Base-by-base conservation (phyloP, 2,888 invertebrate species). In the Drosophila putrida region DNA sequence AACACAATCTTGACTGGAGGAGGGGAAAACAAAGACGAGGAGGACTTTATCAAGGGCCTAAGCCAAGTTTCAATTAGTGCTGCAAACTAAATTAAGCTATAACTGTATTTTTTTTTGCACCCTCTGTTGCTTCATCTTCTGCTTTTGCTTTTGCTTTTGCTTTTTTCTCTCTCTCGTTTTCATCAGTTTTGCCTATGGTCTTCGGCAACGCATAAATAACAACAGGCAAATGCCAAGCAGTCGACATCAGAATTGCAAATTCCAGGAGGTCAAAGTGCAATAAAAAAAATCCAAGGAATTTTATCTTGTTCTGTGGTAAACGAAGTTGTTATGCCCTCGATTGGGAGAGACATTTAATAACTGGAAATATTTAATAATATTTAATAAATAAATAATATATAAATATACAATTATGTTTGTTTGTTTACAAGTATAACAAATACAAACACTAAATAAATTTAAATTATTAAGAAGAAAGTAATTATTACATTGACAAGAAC, bases 11-110 rank as follows among this genome's bases (percentile, higher is more conserved):
- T 20, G 20, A 20, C 20, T 20, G 28, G 10, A 25, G 13, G 6
- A 35, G n/a, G 4, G n/a, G 1, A 4, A 4, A 33, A 27, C 15
- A 9, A 33, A 27, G 50, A 27, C 0, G 28, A 15, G n/a, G 20
- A 35, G 43, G 28, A 59, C 60, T 58, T 63, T 57, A 60, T 51
- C 62, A 68, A 61, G 49, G 43, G 47, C 31, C 67, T 66, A 62
- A 57, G 71, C 72, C 75, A 55, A 78, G 72, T 80, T 86, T 86
- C 87, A 86, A 83, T 86, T 83, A 83, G 82, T 82, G 71, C 72
- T 65, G 71, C 65, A 75, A 86, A 83, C 80, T 75, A 75, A 83
- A 83, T 86, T 83, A 83, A 81, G 80, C 81, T 64, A 76, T 74
- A 78, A 82, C 76, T 64, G 71, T 49, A 33, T 47, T 31, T 51